Percentiles rank a stretch among this genome's conserved stretches.
These are phyloP conservation scores for Torymus aiolomorphi DNA, from an alignment of 2,888 invertebrate genomes.

Conservation along the genomic window DNA sequence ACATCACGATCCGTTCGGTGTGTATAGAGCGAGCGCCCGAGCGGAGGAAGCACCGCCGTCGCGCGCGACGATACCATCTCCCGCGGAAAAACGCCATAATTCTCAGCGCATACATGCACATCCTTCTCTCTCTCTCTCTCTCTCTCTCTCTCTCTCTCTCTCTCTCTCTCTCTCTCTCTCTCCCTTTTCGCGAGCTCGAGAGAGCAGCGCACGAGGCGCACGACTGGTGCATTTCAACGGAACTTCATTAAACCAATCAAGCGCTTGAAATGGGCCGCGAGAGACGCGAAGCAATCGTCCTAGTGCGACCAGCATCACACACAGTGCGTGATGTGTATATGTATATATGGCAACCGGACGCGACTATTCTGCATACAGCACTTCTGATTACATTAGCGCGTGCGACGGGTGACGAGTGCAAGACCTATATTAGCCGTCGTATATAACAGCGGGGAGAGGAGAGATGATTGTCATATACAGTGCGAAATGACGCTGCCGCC, in stretches of 20 bases:
- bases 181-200: too few species aligned
- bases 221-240: constrained; percentile 19
- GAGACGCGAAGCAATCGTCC: constrained; percentile 36
- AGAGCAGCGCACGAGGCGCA: too few species aligned
- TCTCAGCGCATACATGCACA: background rate
- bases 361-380: background rate
- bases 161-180: too few species aligned
- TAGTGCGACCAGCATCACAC: background rate
- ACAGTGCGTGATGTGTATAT: too few species aligned
- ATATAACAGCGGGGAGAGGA: background rate
- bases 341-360: background rate
- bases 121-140: too few species aligned
- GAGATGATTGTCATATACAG: background rate
- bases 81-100: background rate
- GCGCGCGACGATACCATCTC: background rate
- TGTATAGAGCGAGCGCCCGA: background rate
- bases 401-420: background rate
- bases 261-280: constrained; percentile 1
- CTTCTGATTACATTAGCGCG: constrained; percentile 34
- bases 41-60: background rate
- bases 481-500: too few species aligned
- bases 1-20: too few species aligned
- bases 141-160: too few species aligned
- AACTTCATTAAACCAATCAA: constrained; percentile 43
- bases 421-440: background rate